These are phyloP conservation scores for Melanotus villosus DNA, from an alignment of 2,888 invertebrate genomes.

Conservation along the genomic window DNA sequence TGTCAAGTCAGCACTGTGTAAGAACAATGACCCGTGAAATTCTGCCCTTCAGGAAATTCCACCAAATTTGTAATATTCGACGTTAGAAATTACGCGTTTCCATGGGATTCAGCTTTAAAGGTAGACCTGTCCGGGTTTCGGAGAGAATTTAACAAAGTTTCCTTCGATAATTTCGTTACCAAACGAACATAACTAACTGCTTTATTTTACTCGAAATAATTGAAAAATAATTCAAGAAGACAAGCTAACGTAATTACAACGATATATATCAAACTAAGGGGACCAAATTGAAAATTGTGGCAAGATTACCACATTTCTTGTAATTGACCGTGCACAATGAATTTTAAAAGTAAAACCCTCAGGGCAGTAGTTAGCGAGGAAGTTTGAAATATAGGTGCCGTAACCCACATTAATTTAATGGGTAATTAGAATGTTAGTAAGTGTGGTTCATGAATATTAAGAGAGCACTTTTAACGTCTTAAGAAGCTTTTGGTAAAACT, in stretches of 20 bases:
- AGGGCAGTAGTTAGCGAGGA: neutral
- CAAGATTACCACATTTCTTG: neutral
- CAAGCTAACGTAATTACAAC: too few species aligned
- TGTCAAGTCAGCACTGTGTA: slow-evolving; percentile 27
- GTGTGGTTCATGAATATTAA: slow-evolving; percentile 53
- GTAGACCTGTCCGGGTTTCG: too few species aligned
- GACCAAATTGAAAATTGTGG: too few species aligned
- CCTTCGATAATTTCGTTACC: too few species aligned
- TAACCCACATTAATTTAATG: slow-evolving; percentile 53
- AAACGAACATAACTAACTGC: too few species aligned
- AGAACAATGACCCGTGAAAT: slow-evolving; percentile 12
- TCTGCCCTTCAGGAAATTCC: neutral
- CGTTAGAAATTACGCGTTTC: too few species aligned
- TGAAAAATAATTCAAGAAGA: too few species aligned
- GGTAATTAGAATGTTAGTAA: slow-evolving; percentile 57
- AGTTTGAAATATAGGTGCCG: slow-evolving; percentile 31
- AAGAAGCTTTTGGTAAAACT: slow-evolving; percentile 5
- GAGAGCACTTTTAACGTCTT: slow-evolving; percentile 32
- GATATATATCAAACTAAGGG: too few species aligned
- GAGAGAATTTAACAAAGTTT: too few species aligned
- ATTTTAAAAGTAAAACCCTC: neutral
- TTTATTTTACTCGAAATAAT: too few species aligned
- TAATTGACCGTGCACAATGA: neutral
- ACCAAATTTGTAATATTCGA: too few species aligned
- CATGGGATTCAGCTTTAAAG: too few species aligned